phyloP scores from a whole-genome alignment of 2,797 vertebrate genomes.

The Helostoma temminkii region DNA sequence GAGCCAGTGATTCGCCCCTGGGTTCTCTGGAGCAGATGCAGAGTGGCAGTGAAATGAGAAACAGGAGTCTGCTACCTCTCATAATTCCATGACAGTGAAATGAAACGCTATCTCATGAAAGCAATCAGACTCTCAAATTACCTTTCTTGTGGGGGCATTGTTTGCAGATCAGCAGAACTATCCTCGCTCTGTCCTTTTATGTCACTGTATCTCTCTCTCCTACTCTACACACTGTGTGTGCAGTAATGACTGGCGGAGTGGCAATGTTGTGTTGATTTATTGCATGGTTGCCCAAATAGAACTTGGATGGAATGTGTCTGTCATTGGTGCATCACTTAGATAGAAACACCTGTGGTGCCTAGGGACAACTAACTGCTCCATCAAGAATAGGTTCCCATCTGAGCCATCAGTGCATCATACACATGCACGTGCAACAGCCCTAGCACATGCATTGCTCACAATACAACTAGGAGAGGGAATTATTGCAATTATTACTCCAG shows the following conservation, averaged over 20 bases:
- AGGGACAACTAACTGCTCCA: slow-evolving; percentile 71
- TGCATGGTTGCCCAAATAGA: slow-evolving; percentile 78
- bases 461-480: too few species aligned
- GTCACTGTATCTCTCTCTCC: slow-evolving; percentile 36
- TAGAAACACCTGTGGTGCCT: slow-evolving; percentile 77
- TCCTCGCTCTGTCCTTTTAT: slow-evolving; percentile 57
- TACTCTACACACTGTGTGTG: slow-evolving; percentile 41
- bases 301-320: slow-evolving; percentile 78
- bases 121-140: slow-evolving; percentile 81
- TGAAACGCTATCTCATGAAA: slow-evolving; percentile 76
- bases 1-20: slow-evolving; percentile 57
- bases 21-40: slow-evolving; percentile 64
- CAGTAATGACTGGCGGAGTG: slow-evolving; percentile 80
- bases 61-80: slow-evolving; percentile 62
- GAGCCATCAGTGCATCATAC: slow-evolving; percentile 30
- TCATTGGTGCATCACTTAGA: slow-evolving; percentile 75
- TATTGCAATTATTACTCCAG: neutral
- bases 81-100: slow-evolving; percentile 75
- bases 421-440: neutral
- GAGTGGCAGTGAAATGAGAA: slow-evolving; percentile 71
- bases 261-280: slow-evolving; percentile 83
- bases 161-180: slow-evolving; percentile 72
- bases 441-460: too few species aligned
- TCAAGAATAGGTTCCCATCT: slow-evolving; percentile 53
- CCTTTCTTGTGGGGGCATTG: slow-evolving; percentile 62